Evolutionary conservation across 37 sponge, comb jelly and placozoan genomes (phyloP).

Genomic region (Corticium candelabrum): DNA sequence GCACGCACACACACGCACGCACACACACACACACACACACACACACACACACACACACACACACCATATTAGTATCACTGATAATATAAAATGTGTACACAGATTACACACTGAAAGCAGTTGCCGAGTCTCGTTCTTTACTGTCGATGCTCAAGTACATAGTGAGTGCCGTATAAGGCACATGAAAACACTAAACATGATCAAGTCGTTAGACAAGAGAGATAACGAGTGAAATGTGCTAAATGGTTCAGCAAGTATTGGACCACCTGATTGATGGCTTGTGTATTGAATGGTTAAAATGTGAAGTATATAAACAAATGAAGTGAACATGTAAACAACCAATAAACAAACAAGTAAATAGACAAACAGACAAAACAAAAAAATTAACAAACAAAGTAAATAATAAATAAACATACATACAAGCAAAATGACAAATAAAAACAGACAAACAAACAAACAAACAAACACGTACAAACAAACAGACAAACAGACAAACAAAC

Average conservation of each 20-base stretch:
- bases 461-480: too few species aligned
- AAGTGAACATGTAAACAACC: background rate
- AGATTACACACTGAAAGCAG: constrained; percentile 45
- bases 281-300: too few species aligned
- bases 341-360: too few species aligned
- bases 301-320: background rate
- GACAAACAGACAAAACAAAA: too few species aligned
- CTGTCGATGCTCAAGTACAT: constrained; percentile 53
- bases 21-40: constrained; percentile 1
- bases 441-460: too few species aligned
- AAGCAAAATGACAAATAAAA: too few species aligned
- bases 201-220: too few species aligned
- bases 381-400: background rate
- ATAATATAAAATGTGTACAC: background rate
- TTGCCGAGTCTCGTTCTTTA: constrained; percentile 70
- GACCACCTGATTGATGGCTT: too few species aligned
- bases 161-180: constrained; percentile 74
- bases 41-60: background rate
- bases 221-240: too few species aligned
- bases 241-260: too few species aligned
- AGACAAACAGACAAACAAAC: too few species aligned
- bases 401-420: background rate
- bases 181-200: constrained; percentile 65
- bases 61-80: background rate
- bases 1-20: background rate